Percentiles rank a stretch among this genome's conserved stretches.
Conservation (phyloP, 2,888 invertebrate genomes). For the Nipponacmea schrenckii region DNA sequence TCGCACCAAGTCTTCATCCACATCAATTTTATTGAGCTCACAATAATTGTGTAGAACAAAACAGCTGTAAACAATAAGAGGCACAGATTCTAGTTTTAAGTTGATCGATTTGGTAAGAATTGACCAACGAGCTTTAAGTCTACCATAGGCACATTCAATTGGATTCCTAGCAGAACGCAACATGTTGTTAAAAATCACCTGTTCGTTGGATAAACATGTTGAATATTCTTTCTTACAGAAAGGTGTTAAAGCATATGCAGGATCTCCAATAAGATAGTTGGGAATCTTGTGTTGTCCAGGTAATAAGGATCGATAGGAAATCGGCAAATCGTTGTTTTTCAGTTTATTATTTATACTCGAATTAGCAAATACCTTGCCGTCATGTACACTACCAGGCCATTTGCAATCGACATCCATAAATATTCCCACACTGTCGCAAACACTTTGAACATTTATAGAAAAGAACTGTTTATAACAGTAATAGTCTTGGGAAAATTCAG, state of each 20-base stretch:
- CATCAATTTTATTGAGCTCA: too few relatives aligned
- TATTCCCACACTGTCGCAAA: neutral
- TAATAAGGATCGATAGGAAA: neutral
- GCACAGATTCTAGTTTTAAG: neutral
- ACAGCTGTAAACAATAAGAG: neutral
- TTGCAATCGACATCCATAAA: neutral
- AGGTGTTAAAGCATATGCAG: neutral
- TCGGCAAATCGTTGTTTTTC: neutral
- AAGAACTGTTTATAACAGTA: neutral
- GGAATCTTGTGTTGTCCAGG: neutral
- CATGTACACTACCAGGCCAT: neutral
- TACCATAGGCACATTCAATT: neutral
- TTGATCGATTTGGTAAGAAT: conserved; percentile 4
- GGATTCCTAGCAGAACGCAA: neutral
- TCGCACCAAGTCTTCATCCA: too few relatives aligned
- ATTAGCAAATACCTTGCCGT: neutral
- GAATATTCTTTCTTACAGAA: neutral
- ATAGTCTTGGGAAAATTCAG: neutral
- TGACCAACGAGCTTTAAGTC: neutral
- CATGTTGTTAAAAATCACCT: conserved; percentile 1
- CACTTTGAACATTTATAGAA: neutral
- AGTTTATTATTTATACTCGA: neutral
- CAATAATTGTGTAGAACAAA: too few relatives aligned
- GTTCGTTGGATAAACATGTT: neutral
- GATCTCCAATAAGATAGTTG: neutral